phyloP scores from a whole-genome alignment of 1,140 invertebrate species.

The Limonius californicus region DNA sequence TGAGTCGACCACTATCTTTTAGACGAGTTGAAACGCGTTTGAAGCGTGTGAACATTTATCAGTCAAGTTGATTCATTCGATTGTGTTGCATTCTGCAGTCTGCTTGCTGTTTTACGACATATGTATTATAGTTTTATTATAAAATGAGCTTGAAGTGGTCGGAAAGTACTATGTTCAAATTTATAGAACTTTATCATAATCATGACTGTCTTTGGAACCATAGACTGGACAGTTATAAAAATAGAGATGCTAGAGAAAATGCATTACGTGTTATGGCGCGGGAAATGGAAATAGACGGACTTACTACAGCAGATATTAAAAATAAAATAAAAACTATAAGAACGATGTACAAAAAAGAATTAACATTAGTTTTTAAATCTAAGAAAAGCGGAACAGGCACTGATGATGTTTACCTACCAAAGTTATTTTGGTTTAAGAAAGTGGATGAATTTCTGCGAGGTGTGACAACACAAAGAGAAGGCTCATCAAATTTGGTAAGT shows the following conservation, averaged over 20 bases:
- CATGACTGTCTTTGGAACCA: conserved; percentile 16
- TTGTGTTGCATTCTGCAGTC: no score
- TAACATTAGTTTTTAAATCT: conserved; percentile 24
- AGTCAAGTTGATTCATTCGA: no score
- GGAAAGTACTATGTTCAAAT: conserved; percentile 25
- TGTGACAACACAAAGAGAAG: conserved; percentile 20
- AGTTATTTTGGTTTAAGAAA: conserved; percentile 27
- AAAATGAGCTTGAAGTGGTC: conserved; percentile 22
- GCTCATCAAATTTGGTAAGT: conserved; percentile 25
- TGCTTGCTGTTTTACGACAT: no score
- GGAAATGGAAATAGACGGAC: conserved; percentile 22
- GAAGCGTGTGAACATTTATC: no score
- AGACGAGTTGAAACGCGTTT: no score
- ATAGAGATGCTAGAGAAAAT: conserved; percentile 21
- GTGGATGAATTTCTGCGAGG: conserved; percentile 24
- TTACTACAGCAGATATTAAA: conserved; percentile 26
- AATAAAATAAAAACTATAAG: conserved; percentile 29
- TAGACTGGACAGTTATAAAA: conserved; percentile 9
- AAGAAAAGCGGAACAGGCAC: conserved; percentile 24
- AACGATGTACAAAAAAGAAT: conserved; percentile 25
- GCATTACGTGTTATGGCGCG: conserved; percentile 18
- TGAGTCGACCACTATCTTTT: no score
- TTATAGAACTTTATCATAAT: conserved; percentile 12
- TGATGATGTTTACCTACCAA: conserved; percentile 28
- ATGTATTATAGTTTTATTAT: no score